Base-by-base conservation (phyloP, 2,797 vertebrate species). In the Sebastes vulpes region DNA sequence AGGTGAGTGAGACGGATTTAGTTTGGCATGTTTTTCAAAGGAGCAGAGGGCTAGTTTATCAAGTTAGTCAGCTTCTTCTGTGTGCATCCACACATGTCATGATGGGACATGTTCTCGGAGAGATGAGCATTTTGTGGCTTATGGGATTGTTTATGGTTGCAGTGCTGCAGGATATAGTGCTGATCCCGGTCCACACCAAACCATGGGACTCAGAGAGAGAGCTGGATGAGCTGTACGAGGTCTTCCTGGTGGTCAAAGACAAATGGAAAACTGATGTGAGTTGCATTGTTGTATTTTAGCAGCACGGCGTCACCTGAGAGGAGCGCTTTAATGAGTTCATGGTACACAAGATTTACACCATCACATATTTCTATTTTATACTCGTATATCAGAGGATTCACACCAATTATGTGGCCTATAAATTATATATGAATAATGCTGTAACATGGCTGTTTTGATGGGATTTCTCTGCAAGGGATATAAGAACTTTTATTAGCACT, bases 251-350 rank as follows among this genome's bases (percentile, higher is more conserved):
- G 1, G 87, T 96, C 16, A 92, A 32, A 66, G 29, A 93, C 14
- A 95, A 95, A 75, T 96, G 95, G 95, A 79, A 90, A 53, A 95
- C 93, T 0, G 88, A 95, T 56, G 95, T 95, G 85, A 89, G 94
- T 88, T 65, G 2, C 18, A 10, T n/a, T 35, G 12, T 12, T 74
- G 5, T 61, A 52, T 50, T 46, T 11, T 6, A 58, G 6, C 12
- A 29, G 23, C 18, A 25, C 0, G 3, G 23, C 10, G 28, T 32
- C 14, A 14, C 28, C 35, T 31, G 11, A 57, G 28, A 67, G 21
- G 5, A 23, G 26, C 29, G 14, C 21, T 72, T 18, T 12, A 26
- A 35, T 68, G 9, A 25, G 2, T 52, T 59, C 9, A 46, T 53
- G 5, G 11, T 26, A 21, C 5, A 56, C 1, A 2, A 52, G 9